Conservation (phyloP, 2,797 vertebrate species). For the Siniperca obscura region DNA sequence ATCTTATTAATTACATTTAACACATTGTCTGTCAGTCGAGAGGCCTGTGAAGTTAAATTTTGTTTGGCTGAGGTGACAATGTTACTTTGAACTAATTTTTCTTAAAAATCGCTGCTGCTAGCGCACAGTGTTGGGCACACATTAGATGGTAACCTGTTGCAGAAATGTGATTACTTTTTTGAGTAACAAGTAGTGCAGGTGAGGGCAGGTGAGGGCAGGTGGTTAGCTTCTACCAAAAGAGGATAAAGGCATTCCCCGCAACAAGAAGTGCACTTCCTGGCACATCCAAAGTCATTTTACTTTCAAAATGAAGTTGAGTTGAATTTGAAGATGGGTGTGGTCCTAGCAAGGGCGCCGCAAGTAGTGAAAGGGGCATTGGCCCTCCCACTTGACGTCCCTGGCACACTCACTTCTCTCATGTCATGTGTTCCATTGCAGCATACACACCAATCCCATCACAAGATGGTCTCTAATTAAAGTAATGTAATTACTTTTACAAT, state of each 20-base stretch:
- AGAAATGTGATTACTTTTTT: neutral
- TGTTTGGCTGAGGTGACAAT: conserved; percentile 5
- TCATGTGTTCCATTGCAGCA: no score
- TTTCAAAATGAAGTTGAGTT: no score
- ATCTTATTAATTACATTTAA: conserved; percentile 21
- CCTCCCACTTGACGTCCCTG: no score
- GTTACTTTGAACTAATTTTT: neutral
- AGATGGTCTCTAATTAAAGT: no score
- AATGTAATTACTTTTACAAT: no score
- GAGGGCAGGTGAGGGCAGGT: neutral
- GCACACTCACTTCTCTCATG: no score
- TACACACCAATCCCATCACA: no score
- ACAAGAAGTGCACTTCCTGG: neutral
- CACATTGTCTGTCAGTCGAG: conserved; percentile 3
- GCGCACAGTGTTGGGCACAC: neutral
- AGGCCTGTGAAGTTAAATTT: neutral
- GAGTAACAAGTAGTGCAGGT: neutral
- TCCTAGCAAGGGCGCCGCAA: no score
- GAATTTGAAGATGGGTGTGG: no score
- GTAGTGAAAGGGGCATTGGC: no score
- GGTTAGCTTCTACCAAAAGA: neutral
- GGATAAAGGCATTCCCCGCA: neutral
- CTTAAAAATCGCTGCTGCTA: neutral
- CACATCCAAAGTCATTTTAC: neutral
- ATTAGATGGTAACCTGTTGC: neutral